A percentile compares a stretch with the other conserved stretches of the same genome.
phyloP scores from a whole-genome alignment of 2,888 invertebrate genomes.

The Phengaris alcon region DNA sequence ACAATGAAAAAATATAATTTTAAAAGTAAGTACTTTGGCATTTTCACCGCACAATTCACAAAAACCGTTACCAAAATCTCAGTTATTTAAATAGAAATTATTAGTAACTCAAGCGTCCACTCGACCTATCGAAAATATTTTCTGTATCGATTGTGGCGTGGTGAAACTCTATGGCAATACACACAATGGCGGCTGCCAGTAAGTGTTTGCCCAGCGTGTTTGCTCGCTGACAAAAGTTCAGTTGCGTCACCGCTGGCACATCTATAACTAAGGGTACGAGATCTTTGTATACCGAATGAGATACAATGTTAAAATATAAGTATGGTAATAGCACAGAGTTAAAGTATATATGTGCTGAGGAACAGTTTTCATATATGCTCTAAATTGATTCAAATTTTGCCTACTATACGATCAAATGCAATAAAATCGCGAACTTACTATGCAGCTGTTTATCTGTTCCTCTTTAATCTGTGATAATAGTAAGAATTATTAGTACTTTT shows the following conservation, averaged over 20 bases:
- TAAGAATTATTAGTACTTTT: too few species aligned
- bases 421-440: too few species aligned
- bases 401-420: too few species aligned
- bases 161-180: conserved; percentile 35
- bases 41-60: neutral
- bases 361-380: too few species aligned
- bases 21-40: too few species aligned
- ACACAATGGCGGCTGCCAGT: conserved; percentile 65
- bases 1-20: too few species aligned
- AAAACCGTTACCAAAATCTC: conserved; percentile 22
- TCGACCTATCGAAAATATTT: conserved; percentile 31
- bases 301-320: neutral
- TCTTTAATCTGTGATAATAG: too few species aligned
- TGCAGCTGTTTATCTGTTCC: too few species aligned
- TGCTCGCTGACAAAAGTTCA: conserved; percentile 54
- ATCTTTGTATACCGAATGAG: conserved; percentile 9
- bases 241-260: conserved; percentile 40
- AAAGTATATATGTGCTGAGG: too few species aligned
- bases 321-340: too few species aligned
- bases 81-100: conserved; percentile 26
- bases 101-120: conserved; percentile 19
- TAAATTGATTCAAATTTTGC: too few species aligned
- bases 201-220: conserved; percentile 59
- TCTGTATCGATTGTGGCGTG: conserved; percentile 17
- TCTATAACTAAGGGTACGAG: conserved; percentile 2